Base-by-base conservation (phyloP, 2,113 vertebrate genomes). In the Vulpes ferrilata region DNA sequence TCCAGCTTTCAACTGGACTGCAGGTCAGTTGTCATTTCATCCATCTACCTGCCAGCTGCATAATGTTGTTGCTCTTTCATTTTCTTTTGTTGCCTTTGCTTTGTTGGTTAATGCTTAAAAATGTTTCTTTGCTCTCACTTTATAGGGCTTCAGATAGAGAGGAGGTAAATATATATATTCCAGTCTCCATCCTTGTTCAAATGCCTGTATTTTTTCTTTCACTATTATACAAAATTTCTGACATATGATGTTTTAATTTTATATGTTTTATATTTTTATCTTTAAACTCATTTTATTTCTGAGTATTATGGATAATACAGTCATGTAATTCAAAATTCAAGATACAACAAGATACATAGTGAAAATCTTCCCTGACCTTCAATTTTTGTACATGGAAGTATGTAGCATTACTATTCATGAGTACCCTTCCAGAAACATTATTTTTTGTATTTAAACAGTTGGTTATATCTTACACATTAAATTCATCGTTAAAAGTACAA, bases 231-330 rank as follows among this genome's bases (percentile, higher is more conserved):
- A 87, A 62, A 64, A 43, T 92, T 89, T 89, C 69, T 93, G 27
- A 89, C 51, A 51, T 81, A 78, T 10, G 20, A 64, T 79, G 12
- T 73, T 80, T 87, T 81, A 51, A 86, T 76, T 90, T 80, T 86
- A 71, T 13, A 27, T 83, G 59, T 19, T 48, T 82, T 74, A 86
- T 19, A 60, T 95, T 69, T 88, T 76, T 23, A 38, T 81, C 35
- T 67, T 92, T 76, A 53, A 88, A 76, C 57, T 30, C 59, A 27
- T 60, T 74, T 82, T 88, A 65, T 67, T 91, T 95, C 59, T 84
- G 53, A 82, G 32, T 48, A 76, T 48, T 76, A 22, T 76, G 30
- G 12, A 22, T 10, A 79, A 78, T 67, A 93, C 5, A 51, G 27
- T 57, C 57, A 51, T 2, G 0, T 73, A 43, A 5, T n/a, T 96